Percentiles rank a stretch among this genome's conserved stretches.
phyloP scores from a whole-genome alignment of 2,113 vertebrate genomes.

The Podarcis raffonei region DNA sequence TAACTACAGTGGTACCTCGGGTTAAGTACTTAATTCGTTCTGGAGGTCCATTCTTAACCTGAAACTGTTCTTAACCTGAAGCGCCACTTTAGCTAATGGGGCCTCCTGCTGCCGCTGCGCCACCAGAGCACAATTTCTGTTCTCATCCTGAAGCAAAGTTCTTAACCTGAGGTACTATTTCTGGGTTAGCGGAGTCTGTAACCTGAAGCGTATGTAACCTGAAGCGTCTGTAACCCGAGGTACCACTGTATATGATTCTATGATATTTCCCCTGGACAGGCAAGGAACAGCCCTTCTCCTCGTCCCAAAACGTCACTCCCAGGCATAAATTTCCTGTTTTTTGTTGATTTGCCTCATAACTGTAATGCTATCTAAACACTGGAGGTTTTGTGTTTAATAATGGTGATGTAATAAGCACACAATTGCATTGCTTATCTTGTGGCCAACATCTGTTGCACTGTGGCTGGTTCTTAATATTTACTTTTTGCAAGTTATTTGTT shows the following conservation, averaged over 20 bases:
- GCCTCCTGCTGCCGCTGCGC: too few species aligned
- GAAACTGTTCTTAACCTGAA: too few species aligned
- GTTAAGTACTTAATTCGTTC: too few species aligned
- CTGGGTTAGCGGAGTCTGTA: too few species aligned
- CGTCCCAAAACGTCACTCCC: background rate
- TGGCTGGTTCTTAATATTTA: slow-evolving; percentile 42
- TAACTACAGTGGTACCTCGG: too few species aligned
- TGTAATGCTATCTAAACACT: slow-evolving; percentile 49
- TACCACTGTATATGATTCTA: background rate
- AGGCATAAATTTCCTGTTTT: slow-evolving; percentile 25
- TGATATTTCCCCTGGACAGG: slow-evolving; percentile 3
- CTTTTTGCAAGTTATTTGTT: slow-evolving; percentile 50
- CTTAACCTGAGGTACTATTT: too few species aligned
- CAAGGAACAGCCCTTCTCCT: background rate
- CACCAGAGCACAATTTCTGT: too few species aligned
- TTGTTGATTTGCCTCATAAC: slow-evolving; percentile 44
- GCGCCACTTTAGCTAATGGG: too few species aligned
- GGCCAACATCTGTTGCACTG: background rate
- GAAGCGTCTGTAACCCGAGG: too few species aligned
- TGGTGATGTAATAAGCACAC: slow-evolving; percentile 24
- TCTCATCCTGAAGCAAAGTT: too few species aligned
- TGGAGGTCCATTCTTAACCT: too few species aligned
- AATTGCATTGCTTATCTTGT: slow-evolving; percentile 28
- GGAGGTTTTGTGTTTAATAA: slow-evolving; percentile 44
- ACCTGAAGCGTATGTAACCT: too few species aligned